Evolutionary conservation across 1,140 invertebrate genomes (phyloP), one percentile per base, ranked within the genome.

Genomic region (Adoxophyes honmai): DNA sequence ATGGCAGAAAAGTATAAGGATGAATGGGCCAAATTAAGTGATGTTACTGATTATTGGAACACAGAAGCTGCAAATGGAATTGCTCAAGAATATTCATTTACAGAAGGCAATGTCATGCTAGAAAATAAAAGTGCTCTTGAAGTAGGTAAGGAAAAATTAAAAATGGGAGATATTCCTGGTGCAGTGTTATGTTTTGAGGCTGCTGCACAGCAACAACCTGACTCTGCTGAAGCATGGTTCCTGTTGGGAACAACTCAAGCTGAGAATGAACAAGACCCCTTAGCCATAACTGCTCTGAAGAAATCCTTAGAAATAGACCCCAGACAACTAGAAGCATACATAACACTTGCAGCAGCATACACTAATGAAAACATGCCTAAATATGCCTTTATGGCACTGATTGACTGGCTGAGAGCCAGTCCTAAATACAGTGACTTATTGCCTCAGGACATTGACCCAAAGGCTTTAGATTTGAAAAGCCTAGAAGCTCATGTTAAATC

Each of bases 131-230:
- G 97, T 90, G 94, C 97, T 10, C 92, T 98, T 57, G 93, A 95
- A 79, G 94, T 96, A 72, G 98, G 98, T 0, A 93, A 97, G 73
- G 91, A 93, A 69, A 94, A 94, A 75, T 84, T 99, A 53, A 91
- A 93, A 73, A 91, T 92, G 62, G 98, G 97, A 16, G 98, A 99
- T 89, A 92, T 99, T 57, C 96, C 98, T 11, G 96, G 96, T 68
- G 98, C 98, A 16, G 98, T 99, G 0, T 88, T 99, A 2, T 95
- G 98, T 73, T 99, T 99, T 90, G 98, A 99, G 91, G 96, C 97
- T 55, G 98, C 98, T 36, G 96, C 94, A 5, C 94, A 97, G 79
- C 94, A 98, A 81, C 90, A 97, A 59, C 93, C 95, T 1, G 90
- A 94, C 34, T 95, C 96, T 81, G 81, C 92, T 0, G 93, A 97